Conservation (phyloP, 2,797 vertebrate genomes). For the Nyctalus aviator region DNA sequence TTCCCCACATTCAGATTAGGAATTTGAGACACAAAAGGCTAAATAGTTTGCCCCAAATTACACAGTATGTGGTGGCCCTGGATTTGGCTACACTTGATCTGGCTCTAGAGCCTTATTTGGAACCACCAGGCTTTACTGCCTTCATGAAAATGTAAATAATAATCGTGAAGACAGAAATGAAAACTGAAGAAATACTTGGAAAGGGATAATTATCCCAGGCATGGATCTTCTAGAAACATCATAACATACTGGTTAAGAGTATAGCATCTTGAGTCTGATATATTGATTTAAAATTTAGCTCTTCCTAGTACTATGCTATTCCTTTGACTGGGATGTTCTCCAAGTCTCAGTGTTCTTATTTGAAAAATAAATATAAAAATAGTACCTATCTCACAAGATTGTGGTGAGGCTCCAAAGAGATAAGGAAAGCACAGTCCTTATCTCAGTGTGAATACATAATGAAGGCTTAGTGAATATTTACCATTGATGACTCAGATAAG, state of each 20-base stretch:
- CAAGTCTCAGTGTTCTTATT: slow-evolving; percentile 12
- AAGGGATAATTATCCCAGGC: background rate
- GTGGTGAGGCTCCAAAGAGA: background rate
- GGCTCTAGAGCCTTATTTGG: background rate
- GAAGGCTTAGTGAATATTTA: background rate
- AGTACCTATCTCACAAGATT: background rate
- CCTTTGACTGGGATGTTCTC: background rate
- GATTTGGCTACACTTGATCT: background rate
- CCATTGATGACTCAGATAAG: background rate
- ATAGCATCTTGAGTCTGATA: background rate
- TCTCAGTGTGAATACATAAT: background rate
- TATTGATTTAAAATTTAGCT: background rate
- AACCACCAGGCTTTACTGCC: background rate
- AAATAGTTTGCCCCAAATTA: background rate
- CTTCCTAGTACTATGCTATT: background rate
- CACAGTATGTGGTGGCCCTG: background rate
- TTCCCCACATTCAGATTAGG: background rate
- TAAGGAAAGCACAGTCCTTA: background rate
- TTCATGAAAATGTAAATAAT: background rate
- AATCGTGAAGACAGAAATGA: background rate
- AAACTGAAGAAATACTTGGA: slow-evolving; percentile 17
- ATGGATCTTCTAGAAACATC: slow-evolving; percentile 25
- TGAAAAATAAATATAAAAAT: slow-evolving; percentile 48
- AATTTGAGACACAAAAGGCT: slow-evolving; percentile 5
- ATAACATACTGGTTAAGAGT: background rate